These are phyloP conservation scores for Odocoileus virginianus DNA, from an alignment of 2,113 vertebrate genomes.

Conservation along the genomic window DNA sequence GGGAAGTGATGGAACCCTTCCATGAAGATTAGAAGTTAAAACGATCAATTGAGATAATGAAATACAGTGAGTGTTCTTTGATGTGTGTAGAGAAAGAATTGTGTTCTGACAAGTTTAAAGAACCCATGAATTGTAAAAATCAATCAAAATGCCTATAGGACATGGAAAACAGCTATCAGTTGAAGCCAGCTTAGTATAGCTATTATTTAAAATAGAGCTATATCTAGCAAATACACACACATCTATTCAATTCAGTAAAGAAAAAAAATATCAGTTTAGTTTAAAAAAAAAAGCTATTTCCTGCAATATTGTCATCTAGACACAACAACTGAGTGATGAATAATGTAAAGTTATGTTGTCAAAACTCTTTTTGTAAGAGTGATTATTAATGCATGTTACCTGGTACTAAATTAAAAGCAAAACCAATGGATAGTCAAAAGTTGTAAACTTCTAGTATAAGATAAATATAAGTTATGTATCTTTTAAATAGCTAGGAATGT, in stretches of 20 bases:
- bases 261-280: neutral
- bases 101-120: conserved; percentile 51
- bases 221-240: neutral
- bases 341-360: neutral
- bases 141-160: conserved; percentile 59
- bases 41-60: conserved; percentile 61
- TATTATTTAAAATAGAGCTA: conserved; percentile 49
- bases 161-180: conserved; percentile 29
- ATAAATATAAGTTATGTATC: neutral
- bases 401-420: neutral
- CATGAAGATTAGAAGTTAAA: conserved; percentile 50
- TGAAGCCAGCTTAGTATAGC: conserved; percentile 32
- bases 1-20: neutral
- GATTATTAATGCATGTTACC: neutral
- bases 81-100: conserved; percentile 49
- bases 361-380: neutral
- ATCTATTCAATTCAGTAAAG: neutral
- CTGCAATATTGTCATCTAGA: neutral
- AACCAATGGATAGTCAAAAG: neutral
- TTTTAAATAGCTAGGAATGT: neutral
- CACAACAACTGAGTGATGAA: neutral
- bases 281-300: neutral
- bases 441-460: neutral
- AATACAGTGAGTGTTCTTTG: conserved; percentile 53
- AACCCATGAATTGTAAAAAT: conserved; percentile 56